Conservation (phyloP, 2,113 vertebrate species). For the Phaethornis superciliosus region DNA sequence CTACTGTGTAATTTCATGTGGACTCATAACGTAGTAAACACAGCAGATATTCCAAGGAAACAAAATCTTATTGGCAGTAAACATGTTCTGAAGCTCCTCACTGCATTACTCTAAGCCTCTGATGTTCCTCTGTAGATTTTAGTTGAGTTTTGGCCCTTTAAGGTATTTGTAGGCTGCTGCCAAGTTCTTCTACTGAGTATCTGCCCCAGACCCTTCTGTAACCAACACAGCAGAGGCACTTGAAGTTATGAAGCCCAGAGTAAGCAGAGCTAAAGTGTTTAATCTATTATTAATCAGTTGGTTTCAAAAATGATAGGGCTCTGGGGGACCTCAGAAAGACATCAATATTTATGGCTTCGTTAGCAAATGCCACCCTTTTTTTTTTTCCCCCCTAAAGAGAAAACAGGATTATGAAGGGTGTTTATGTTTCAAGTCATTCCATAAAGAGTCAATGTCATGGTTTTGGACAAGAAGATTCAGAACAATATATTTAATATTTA, state of each 20-base stretch:
- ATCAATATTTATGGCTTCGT: constrained; percentile 83
- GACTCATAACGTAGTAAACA: neutral
- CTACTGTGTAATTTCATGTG: neutral
- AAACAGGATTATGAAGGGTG: constrained; percentile 47
- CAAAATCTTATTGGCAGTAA: constrained; percentile 45
- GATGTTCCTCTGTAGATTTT: neutral
- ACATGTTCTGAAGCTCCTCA: neutral
- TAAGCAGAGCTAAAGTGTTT: constrained; percentile 81
- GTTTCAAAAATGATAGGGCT: constrained; percentile 79
- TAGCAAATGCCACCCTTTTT: constrained; percentile 67
- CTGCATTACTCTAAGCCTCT: constrained; percentile 9
- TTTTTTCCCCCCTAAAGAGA: constrained; percentile 14
- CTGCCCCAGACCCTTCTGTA: constrained; percentile 33
- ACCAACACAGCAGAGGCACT: constrained; percentile 68
- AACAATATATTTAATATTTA: constrained; percentile 49
- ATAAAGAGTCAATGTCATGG: constrained; percentile 55
- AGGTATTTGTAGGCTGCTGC: constrained; percentile 41
- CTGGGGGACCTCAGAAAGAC: constrained; percentile 66
- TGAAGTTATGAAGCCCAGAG: constrained; percentile 73
- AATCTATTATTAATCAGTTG: constrained; percentile 86
- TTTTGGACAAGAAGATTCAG: constrained; percentile 48
- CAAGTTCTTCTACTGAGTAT: constrained; percentile 25
- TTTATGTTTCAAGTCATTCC: constrained; percentile 64
- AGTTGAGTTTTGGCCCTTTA: constrained; percentile 29
- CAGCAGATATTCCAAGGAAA: constrained; percentile 6